Base-by-base conservation (phyloP, 2,888 invertebrate species). In the Dynastes hyllus region DNA sequence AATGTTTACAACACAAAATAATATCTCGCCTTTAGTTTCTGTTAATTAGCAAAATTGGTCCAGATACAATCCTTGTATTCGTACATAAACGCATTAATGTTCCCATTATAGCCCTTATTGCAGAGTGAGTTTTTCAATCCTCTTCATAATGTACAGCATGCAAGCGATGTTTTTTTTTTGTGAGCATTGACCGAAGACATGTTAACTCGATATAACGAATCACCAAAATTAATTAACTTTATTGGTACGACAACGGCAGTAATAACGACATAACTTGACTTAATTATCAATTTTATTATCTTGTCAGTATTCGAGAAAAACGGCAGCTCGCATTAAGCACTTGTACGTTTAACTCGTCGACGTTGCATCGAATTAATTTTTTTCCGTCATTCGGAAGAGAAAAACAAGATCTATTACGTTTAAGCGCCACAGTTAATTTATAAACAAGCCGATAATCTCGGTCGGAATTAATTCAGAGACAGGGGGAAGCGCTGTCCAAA, bases 391-490 rank as follows among this genome's bases (percentile, higher is more conserved):
- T 27, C 50, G 50, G 11, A 13, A 6, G 50, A 69, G 69, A 69
- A 69, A 69, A 69, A 69, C 69, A 29, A 51, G 50, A 71, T 55
- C 55, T 71, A 71, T 71, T 71, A 71, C 70, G 53, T 71, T 55
- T 71, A 71, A 71, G 29, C 69, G 70, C 51, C n/a, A 55, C 55
- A 37, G 55, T 55, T 71, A 71, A 71, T 71, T 71, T 71, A 71
- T 71, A 71, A 71, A 71, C 55, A 55, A 71, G 55, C 53, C 55
- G 70, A 71, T 55, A 71, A 71, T 71, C 53, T 55, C 70, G 13
- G 55, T 32, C 55, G 70, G 70, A 71, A 71, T 71, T 55, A 71
- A 71, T 71, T 71, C 70, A 55, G 70, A 71, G 55, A 71, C 32
- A 55, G 55, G 53, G 32, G 37, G 55, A n/a, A 71, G 37, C 22